Conservation (phyloP, 2,113 vertebrate genomes). For the Tilapia sparmanii region DNA sequence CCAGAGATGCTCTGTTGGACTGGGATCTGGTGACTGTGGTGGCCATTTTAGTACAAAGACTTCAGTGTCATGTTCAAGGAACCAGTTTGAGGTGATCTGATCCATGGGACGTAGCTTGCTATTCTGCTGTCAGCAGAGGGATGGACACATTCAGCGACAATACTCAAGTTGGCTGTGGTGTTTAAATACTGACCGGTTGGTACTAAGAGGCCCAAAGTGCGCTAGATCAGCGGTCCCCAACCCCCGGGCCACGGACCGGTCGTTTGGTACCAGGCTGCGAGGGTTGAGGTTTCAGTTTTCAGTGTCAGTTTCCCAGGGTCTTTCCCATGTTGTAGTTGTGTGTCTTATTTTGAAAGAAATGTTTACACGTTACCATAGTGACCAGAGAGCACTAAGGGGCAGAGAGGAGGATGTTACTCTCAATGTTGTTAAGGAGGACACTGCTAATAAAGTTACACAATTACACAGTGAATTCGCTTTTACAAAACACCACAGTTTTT, state of each 20-base stretch:
- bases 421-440: not conserved
- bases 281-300: not conserved
- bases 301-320: not conserved
- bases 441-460: not conserved
- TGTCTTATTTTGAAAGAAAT: not conserved
- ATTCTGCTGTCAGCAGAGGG: not conserved
- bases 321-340: not conserved
- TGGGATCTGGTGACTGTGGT: not conserved
- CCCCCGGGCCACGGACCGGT: not conserved
- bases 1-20: not conserved
- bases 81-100: not conserved
- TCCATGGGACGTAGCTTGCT: not conserved
- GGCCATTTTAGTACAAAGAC: not conserved
- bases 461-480: not conserved
- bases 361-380: not conserved
- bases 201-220: not conserved
- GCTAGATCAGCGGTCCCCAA: not conserved
- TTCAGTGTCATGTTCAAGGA: not conserved
- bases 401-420: not conserved
- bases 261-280: not conserved
- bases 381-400: not conserved
- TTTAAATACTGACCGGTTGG: not conserved
- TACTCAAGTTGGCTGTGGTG: not conserved
- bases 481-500: not conserved
- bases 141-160: not conserved